Evolutionary conservation across 2,797 vertebrate species (phyloP).

Genomic region (Diplodus puntazzo): DNA sequence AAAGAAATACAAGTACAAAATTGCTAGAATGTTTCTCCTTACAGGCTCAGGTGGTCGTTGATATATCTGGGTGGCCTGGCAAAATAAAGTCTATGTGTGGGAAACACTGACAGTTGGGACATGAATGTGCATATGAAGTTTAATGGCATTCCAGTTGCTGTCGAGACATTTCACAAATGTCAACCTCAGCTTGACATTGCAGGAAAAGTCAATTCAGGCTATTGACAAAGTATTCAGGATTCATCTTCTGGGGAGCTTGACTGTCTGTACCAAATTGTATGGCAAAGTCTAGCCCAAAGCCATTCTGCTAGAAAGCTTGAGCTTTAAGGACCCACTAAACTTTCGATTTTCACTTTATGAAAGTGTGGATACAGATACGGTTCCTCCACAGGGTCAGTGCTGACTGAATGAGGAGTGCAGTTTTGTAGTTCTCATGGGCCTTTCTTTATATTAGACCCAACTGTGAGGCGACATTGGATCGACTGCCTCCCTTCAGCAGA

Average conservation of each 20-base stretch:
- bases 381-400: background rate
- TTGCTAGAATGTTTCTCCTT: no score
- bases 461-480: background rate
- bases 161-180: background rate
- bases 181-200: background rate
- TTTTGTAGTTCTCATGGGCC: background rate
- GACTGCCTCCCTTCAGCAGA: background rate
- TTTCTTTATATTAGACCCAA: background rate
- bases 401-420: background rate
- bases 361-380: conserved; percentile 7
- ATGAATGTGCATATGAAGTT: background rate
- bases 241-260: background rate
- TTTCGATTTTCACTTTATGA: conserved; percentile 24
- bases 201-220: background rate
- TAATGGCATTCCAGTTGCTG: background rate
- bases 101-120: background rate
- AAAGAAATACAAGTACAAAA: no score
- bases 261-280: background rate
- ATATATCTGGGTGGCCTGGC: no score
- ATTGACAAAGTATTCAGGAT: background rate
- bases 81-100: no score
- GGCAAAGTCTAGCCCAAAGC: background rate
- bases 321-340: background rate
- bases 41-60: no score
- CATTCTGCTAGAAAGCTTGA: background rate